Conservation (phyloP, 1,140 invertebrate species). For the Drosophila watanabei region DNA sequence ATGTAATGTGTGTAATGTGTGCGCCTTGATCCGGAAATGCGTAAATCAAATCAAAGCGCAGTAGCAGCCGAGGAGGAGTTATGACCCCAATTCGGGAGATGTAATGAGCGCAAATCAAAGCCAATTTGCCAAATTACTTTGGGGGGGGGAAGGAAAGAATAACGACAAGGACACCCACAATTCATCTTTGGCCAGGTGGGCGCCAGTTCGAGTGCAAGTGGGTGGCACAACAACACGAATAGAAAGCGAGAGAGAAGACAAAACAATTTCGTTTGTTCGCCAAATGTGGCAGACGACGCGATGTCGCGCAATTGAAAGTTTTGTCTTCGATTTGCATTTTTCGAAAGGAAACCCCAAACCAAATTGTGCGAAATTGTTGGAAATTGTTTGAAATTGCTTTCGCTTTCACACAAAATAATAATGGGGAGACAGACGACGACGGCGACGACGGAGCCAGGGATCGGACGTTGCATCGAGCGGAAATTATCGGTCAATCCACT, state of each 20-base stretch:
- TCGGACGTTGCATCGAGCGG: conserved; percentile 69
- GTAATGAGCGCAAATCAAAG: conserved; percentile 59
- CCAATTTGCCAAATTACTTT: conserved; percentile 71
- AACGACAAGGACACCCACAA: conserved; percentile 33
- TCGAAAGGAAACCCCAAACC: conserved; percentile 53
- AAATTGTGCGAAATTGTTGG: conserved; percentile 43
- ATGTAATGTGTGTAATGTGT: conserved; percentile 42
- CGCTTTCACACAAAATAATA: conserved; percentile 60
- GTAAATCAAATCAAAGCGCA: conserved; percentile 73
- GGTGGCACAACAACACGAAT: conserved; percentile 37
- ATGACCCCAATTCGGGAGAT: conserved; percentile 67
- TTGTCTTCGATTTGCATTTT: conserved; percentile 78
- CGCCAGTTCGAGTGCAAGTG: not conserved
- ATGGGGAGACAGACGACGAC: conserved; percentile 12
- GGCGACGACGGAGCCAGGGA: conserved; percentile 13
- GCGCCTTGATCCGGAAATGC: conserved; percentile 66
- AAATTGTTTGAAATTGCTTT: conserved; percentile 71
- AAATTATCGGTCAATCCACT: conserved; percentile 81
- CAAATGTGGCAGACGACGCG: conserved; percentile 50
- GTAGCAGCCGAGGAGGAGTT: conserved; percentile 17
- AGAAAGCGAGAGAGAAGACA: conserved; percentile 50
- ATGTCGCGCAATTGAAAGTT: conserved; percentile 75
- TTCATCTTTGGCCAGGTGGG: conserved; percentile 15
- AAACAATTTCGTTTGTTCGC: conserved; percentile 59
- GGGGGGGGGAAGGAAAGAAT: not conserved